A percentile compares a stretch with the other conserved stretches of the same genome.
These are phyloP conservation scores for Platycnemis pennipes DNA, from an alignment of 2,888 invertebrate genomes.

Conservation along the genomic window DNA sequence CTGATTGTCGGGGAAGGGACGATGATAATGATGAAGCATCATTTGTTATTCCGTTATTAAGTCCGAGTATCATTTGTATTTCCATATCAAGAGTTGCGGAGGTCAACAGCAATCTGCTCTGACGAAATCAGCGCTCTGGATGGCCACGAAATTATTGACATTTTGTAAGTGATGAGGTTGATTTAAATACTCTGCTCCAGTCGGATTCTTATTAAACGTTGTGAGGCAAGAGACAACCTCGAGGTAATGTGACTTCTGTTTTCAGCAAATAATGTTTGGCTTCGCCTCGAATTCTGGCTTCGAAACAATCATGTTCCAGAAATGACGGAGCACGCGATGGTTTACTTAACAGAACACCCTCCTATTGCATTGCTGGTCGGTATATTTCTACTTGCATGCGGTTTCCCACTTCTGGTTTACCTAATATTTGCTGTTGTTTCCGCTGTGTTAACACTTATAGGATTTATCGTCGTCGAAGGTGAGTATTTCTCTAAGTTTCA, in stretches of 20 bases:
- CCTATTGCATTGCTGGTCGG: constrained; percentile 44
- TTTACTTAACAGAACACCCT: constrained; percentile 61
- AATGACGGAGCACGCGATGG: constrained; percentile 58
- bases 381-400: constrained; percentile 28
- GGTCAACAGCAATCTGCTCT: constrained; percentile 47
- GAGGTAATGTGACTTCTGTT: no score
- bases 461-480: constrained; percentile 54
- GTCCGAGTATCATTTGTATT: no score
- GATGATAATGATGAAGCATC: no score
- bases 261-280: constrained; percentile 34
- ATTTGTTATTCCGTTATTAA: no score
- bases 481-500: background rate
- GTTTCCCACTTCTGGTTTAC: constrained; percentile 44
- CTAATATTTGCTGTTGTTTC: constrained; percentile 51
- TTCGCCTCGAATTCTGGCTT: constrained; percentile 43
- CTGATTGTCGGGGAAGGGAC: no score
- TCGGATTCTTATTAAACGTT: background rate
- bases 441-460: constrained; percentile 26
- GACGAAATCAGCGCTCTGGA: constrained; percentile 52
- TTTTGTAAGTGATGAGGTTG: background rate
- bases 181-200: no score
- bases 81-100: constrained; percentile 28
- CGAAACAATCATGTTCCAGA: constrained; percentile 38
- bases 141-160: constrained; percentile 34
- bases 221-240: no score